These are phyloP conservation scores for Drosophila setosimentum DNA, from an alignment of 2,888 invertebrate genomes.

Conservation along the genomic window DNA sequence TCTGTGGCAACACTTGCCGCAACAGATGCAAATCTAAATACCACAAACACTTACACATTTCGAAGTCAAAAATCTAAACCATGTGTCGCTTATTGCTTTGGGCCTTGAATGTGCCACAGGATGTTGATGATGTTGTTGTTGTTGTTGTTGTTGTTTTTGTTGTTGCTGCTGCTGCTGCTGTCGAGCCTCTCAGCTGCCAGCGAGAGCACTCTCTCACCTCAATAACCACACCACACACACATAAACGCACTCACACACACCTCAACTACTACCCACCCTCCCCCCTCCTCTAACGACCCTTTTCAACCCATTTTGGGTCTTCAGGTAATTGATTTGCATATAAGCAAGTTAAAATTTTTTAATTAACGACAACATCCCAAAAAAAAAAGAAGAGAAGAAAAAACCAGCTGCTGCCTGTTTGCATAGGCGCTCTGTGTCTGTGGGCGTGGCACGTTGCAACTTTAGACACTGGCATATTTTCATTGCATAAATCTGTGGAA, in stretches of 20 bases:
- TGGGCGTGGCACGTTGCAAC: conserved; percentile 52
- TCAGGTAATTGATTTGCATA: conserved; percentile 77
- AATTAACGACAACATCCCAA: conserved; percentile 66
- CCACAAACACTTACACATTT: conserved; percentile 2
- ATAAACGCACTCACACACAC: not conserved
- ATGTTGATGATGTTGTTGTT: conserved; percentile 13
- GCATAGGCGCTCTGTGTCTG: conserved; percentile 18
- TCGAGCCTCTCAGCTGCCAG: conserved; percentile 13
- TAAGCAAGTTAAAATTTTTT: conserved; percentile 70
- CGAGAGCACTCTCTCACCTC: conserved; percentile 8
- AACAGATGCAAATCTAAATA: conserved; percentile 34
- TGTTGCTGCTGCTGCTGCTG: not conserved
- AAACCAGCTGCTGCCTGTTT: conserved; percentile 28
- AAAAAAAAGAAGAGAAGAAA: conserved; percentile 8
- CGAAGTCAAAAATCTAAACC: not conserved
- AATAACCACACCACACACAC: conserved; percentile 6
- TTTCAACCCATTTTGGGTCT: not conserved
- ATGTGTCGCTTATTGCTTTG: conserved; percentile 41
- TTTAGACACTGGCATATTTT: conserved; percentile 72
- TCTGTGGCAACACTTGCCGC: conserved; percentile 2
- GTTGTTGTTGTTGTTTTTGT: conserved; percentile 7
- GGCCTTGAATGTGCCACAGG: conserved; percentile 9
- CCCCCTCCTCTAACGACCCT: not conserved
- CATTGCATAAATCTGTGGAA: conserved; percentile 63
- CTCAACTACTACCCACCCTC: too few species aligned